A percentile compares a stretch with the other conserved stretches of the same genome.
Evolutionary conservation across 2,888 invertebrate genomes (phyloP).

Genomic region (Seira ritae): DNA sequence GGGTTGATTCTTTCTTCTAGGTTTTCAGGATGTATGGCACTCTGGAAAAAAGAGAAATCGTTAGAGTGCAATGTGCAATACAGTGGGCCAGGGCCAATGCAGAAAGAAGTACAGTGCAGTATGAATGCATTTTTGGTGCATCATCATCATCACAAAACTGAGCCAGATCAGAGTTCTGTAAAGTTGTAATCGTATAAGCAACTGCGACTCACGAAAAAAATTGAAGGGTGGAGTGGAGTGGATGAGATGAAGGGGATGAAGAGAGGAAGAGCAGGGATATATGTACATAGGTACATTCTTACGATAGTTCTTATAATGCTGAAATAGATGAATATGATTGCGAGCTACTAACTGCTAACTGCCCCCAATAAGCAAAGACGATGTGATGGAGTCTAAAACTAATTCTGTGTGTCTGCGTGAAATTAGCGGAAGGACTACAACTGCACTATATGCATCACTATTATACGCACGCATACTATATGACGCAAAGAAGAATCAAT

Average conservation of each 20-base stretch:
- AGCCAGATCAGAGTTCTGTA: background rate
- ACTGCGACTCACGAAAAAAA: constrained; percentile 2
- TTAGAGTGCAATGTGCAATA: constrained; percentile 3
- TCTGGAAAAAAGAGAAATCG: constrained; percentile 11
- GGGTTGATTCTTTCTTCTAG: constrained; percentile 8
- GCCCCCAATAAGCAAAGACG: no score
- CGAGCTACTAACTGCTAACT: no score
- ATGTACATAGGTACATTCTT: background rate
- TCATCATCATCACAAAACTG: constrained; percentile 3
- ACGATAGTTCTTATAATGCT: no score
- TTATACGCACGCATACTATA: no score
- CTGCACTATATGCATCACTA: no score
- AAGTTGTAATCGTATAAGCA: background rate
- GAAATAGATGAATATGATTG: no score
- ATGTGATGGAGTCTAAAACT: no score
- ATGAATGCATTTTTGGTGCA: constrained; percentile 3
- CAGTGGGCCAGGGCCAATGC: constrained; percentile 2
- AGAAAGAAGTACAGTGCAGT: constrained; percentile 6
- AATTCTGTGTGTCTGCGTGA: no score
- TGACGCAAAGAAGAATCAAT: no score
- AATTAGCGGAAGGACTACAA: no score
- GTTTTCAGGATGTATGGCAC: constrained; percentile 4
- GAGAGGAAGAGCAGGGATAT: background rate
- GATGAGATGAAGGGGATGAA: background rate
- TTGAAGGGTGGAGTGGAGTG: background rate